phyloP scores from a whole-genome alignment of 1,140 invertebrate genomes.

The Myzus persicae region DNA sequence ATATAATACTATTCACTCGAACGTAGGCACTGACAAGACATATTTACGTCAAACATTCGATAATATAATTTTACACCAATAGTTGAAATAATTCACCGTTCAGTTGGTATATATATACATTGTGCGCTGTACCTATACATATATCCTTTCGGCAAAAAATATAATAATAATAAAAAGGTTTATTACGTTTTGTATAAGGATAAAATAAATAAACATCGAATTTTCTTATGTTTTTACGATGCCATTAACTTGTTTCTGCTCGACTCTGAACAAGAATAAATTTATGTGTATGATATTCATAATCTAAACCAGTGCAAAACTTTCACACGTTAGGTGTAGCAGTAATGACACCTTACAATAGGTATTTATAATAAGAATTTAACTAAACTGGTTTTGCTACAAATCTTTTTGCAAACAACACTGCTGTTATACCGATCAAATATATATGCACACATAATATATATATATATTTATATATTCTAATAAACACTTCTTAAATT shows the following conservation, averaged over 20 bases:
- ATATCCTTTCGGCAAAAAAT: not conserved
- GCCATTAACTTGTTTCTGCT: constrained; percentile 18
- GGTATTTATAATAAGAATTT: constrained; percentile 26
- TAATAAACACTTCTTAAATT: not conserved
- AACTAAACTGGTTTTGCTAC: constrained; percentile 34
- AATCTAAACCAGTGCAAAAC: constrained; percentile 51
- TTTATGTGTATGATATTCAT: constrained; percentile 11
- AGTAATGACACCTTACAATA: constrained; percentile 44
- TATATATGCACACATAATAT: not conserved
- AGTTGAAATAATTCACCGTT: not conserved
- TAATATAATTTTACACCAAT: not conserved
- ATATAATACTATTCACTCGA: not conserved
- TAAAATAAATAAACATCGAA: constrained; percentile 1
- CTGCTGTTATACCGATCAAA: not conserved
- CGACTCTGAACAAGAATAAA: constrained; percentile 2
- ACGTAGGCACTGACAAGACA: not conserved
- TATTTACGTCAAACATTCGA: not conserved
- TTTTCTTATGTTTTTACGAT: not conserved
- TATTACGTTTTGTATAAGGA: not conserved
- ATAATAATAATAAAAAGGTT: not conserved
- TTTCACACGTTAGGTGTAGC: constrained; percentile 40
- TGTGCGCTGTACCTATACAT: not conserved
- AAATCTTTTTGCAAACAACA: constrained; percentile 20
- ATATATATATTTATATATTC: not conserved
- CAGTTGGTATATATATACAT: not conserved